These are phyloP conservation scores for Cydia splendana DNA, from an alignment of 1,140 invertebrate species.

Conservation along the genomic window DNA sequence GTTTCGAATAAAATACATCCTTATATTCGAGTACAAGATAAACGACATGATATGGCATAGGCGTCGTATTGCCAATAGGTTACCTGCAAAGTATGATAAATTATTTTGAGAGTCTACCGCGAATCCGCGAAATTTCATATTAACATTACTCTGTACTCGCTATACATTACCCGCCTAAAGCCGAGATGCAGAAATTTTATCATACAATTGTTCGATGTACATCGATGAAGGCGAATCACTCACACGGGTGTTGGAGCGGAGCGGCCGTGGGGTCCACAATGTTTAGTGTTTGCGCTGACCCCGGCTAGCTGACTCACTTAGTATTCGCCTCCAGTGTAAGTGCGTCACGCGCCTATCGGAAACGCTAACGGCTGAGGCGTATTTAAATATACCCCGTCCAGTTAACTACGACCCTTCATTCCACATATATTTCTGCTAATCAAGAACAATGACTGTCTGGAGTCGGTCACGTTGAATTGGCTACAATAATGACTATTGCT, in stretches of 20 bases:
- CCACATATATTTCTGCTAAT: conserved; percentile 36
- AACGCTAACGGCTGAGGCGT: conserved; percentile 67
- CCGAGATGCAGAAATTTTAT: background rate
- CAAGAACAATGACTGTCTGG: conserved; percentile 17
- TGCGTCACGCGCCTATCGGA: conserved; percentile 74
- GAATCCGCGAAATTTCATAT: background rate
- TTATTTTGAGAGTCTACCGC: background rate
- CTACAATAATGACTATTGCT: conserved; percentile 42
- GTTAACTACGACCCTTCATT: conserved; percentile 45
- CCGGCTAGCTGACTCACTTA: conserved; percentile 55
- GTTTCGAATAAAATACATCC: conserved; percentile 5
- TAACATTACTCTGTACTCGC: background rate
- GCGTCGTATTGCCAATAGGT: conserved; percentile 26
- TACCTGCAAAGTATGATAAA: conserved; percentile 23
- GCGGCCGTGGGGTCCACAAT: conserved; percentile 19
- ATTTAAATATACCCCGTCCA: conserved; percentile 64
- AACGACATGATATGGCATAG: conserved; percentile 24
- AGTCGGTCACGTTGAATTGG: conserved; percentile 35
- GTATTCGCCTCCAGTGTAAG: conserved; percentile 60
- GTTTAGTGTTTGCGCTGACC: conserved; percentile 17
- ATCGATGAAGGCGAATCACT: conserved; percentile 29
- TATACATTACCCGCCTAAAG: background rate
- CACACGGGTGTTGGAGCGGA: background rate
- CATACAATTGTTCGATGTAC: conserved; percentile 31
- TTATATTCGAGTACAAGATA: conserved; percentile 6